These are phyloP conservation scores for Syngnathus scovelli DNA, from an alignment of 2,113 vertebrate genomes.

Conservation along the genomic window DNA sequence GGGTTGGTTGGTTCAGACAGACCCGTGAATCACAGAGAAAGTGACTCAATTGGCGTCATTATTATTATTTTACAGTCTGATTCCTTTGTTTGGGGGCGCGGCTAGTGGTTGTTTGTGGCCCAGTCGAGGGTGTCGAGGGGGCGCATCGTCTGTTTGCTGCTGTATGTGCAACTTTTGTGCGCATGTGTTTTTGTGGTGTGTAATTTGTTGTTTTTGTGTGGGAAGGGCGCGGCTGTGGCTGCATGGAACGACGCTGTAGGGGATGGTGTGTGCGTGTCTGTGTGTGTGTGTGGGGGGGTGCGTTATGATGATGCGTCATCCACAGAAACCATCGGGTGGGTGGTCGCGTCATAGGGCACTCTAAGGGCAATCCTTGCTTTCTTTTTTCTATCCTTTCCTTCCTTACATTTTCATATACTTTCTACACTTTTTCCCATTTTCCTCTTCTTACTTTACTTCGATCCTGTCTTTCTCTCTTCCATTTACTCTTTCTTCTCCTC, in stretches of 20 bases:
- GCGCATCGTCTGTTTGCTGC: constrained; percentile 4
- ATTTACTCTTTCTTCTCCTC: constrained; percentile 1
- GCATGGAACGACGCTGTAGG: constrained; percentile 21
- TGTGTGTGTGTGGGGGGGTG: constrained; percentile 13
- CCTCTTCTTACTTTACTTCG: too few relatives aligned
- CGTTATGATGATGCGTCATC: constrained; percentile 46
- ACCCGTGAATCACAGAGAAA: constrained; percentile 31
- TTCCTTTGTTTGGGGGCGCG: constrained; percentile 13
- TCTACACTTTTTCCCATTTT: not conserved
- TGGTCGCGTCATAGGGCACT: constrained; percentile 50
- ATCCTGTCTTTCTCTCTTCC: too few relatives aligned
- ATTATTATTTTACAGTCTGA: constrained; percentile 18
- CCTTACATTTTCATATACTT: not conserved
- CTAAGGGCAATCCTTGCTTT: constrained; percentile 30
- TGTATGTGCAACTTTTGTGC: not conserved
- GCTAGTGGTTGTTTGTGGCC: not conserved
- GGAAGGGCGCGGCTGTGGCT: constrained; percentile 58
- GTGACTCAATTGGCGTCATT: constrained; percentile 41
- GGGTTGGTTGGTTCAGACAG: constrained; percentile 8
- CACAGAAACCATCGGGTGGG: constrained; percentile 53
- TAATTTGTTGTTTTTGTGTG: constrained; percentile 66
- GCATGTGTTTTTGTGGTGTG: constrained; percentile 38
- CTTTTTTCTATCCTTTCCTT: not conserved
- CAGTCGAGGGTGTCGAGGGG: not conserved
- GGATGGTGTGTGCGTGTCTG: not conserved